A percentile compares a stretch with the other conserved stretches of the same genome.
Conservation (phyloP, 2,113 vertebrate species). For the Pogona vitticeps region DNA sequence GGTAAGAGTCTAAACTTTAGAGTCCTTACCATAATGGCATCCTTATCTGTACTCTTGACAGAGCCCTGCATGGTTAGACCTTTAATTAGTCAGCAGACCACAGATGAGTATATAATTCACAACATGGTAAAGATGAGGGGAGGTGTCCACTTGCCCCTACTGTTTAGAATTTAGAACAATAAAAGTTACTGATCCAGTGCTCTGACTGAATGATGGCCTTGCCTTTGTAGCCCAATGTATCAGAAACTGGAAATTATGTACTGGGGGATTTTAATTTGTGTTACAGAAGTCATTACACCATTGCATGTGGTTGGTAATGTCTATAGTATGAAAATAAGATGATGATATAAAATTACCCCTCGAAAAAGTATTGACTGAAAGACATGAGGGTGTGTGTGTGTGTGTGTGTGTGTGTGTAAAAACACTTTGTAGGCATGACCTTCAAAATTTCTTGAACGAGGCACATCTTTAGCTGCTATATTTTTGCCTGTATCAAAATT, state of each 20-base stretch:
- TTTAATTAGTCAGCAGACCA: too few species aligned
- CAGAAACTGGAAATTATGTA: not conserved
- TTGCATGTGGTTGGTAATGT: not conserved
- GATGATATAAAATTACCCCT: not conserved
- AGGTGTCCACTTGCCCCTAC: too few species aligned
- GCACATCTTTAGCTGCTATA: not conserved
- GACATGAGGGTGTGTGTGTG: not conserved
- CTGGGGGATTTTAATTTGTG: not conserved
- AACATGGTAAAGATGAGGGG: too few species aligned
- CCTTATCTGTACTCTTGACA: too few species aligned
- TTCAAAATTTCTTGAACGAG: conserved; percentile 38
- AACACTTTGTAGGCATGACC: conserved; percentile 11
- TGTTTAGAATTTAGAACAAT: not conserved
- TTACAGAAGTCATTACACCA: not conserved
- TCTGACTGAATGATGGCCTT: not conserved
- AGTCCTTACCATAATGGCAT: too few species aligned
- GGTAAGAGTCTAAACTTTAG: too few species aligned
- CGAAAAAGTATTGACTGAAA: not conserved
- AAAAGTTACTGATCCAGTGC: not conserved
- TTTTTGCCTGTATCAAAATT: conserved; percentile 50
- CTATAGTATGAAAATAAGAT: not conserved
- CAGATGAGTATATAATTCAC: too few species aligned
- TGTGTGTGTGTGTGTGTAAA: not conserved
- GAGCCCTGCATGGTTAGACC: too few species aligned
- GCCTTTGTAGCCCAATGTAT: too few species aligned